A percentile compares a stretch with the other conserved stretches of the same genome.
Evolutionary conservation across 2,888 invertebrate species (phyloP).

Genomic region (Drosophila merina): DNA sequence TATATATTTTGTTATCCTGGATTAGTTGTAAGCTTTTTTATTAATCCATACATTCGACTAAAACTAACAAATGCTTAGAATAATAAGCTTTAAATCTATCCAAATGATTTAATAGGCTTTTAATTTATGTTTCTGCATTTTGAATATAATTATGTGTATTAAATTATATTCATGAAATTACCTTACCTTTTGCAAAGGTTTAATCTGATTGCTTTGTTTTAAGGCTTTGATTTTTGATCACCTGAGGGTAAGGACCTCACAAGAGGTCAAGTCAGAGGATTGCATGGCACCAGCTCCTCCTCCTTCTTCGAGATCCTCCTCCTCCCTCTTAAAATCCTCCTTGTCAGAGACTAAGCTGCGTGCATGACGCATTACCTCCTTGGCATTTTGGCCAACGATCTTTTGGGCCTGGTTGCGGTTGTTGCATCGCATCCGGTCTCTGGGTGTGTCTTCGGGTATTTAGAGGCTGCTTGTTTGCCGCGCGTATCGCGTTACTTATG

Average conservation of each 20-base stretch:
- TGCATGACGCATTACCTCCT: slow-evolving; percentile 77
- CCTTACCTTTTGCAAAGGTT: not conserved
- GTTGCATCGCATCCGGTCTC: slow-evolving; percentile 51
- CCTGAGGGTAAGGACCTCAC: slow-evolving; percentile 18
- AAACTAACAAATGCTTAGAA: not conserved
- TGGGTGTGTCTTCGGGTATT: slow-evolving; percentile 19
- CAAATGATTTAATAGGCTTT: not conserved
- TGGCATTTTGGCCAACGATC: slow-evolving; percentile 66
- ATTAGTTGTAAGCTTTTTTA: slow-evolving; percentile 1
- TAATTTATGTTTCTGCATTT: not conserved
- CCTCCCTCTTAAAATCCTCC: slow-evolving; percentile 5
- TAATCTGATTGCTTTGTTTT: slow-evolving; percentile 10
- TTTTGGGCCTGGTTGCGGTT: slow-evolving; percentile 51
- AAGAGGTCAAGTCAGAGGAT: slow-evolving; percentile 5
- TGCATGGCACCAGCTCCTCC: slow-evolving; percentile 1
- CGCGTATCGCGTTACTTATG: slow-evolving; percentile 80
- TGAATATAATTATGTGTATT: not conserved
- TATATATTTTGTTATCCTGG: not conserved
- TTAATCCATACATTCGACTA: not conserved
- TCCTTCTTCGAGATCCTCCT: slow-evolving; percentile 4
- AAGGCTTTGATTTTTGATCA: slow-evolving; percentile 8
- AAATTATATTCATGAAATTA: too few relatives aligned
- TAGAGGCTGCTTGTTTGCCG: slow-evolving; percentile 47
- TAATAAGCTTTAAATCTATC: not conserved
- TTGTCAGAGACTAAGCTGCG: slow-evolving; percentile 40